Evolutionary conservation across 2,113 vertebrate genomes (phyloP).

Genomic region (Erythrolamprus reginae): DNA sequence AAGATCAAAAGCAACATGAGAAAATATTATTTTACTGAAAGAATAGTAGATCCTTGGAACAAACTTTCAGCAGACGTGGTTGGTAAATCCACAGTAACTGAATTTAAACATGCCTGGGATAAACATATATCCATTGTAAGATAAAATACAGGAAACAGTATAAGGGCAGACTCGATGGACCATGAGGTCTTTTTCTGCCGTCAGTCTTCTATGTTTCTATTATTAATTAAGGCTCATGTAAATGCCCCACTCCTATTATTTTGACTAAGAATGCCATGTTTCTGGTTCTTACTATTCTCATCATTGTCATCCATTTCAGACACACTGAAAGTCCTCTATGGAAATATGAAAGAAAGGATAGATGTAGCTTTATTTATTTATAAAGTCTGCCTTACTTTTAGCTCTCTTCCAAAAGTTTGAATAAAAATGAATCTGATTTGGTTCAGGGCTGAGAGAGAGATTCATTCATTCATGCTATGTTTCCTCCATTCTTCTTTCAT

Average conservation of each 20-base stretch:
- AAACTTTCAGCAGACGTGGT: no score
- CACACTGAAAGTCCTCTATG: background rate
- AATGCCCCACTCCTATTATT: background rate
- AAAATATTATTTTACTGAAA: no score
- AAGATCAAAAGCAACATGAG: no score
- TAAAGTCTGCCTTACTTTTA: background rate
- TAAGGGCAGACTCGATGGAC: no score
- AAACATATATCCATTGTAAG: no score
- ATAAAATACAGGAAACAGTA: no score
- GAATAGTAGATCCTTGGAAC: no score
- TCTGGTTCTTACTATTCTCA: background rate
- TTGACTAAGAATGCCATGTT: background rate
- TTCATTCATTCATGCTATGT: background rate
- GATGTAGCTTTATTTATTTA: background rate
- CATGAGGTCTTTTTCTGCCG: no score
- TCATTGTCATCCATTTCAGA: background rate
- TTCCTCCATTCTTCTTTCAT: background rate
- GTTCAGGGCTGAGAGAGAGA: background rate
- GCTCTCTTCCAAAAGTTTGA: background rate
- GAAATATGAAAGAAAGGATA: background rate
- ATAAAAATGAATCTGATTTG: background rate
- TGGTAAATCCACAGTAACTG: no score
- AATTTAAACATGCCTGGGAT: no score
- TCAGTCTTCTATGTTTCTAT: no score
- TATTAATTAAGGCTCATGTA: background rate